A percentile compares a stretch with the other conserved stretches of the same genome.
These are phyloP conservation scores for Cheracebus regulus DNA, from an alignment of 2,797 vertebrate species.

Conservation along the genomic window DNA sequence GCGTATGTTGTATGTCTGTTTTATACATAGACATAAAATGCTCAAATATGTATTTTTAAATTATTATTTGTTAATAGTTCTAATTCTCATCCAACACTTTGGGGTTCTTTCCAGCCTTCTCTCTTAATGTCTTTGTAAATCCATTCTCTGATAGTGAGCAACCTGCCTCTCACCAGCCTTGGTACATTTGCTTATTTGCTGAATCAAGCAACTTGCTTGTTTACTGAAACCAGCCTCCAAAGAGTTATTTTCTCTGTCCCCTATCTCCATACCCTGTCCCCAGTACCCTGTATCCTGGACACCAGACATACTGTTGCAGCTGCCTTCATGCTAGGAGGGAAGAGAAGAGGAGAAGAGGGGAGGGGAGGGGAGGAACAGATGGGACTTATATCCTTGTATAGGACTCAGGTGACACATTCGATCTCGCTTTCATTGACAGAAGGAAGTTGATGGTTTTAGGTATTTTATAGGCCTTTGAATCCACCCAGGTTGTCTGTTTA, in stretches of 20 bases:
- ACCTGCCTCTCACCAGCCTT: neutral
- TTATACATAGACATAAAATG: neutral
- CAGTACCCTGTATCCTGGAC: neutral
- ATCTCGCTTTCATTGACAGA: neutral
- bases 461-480: neutral
- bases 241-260: neutral
- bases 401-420: neutral
- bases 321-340: too few species aligned
- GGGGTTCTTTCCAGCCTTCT: neutral
- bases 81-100: neutral
- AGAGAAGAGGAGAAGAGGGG: neutral
- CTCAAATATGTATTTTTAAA: neutral
- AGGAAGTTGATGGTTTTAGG: neutral
- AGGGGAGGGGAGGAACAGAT: neutral
- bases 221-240: neutral
- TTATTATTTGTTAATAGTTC: neutral
- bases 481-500: neutral
- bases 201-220: too few species aligned
- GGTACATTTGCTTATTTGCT: neutral
- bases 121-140: neutral
- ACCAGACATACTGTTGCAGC: neutral
- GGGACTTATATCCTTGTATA: neutral
- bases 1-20: neutral
- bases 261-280: accelerated
- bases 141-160: neutral